These are phyloP conservation scores for Acanthurus lineatus DNA, from an alignment of 2,797 vertebrate genomes.

Conservation along the genomic window DNA sequence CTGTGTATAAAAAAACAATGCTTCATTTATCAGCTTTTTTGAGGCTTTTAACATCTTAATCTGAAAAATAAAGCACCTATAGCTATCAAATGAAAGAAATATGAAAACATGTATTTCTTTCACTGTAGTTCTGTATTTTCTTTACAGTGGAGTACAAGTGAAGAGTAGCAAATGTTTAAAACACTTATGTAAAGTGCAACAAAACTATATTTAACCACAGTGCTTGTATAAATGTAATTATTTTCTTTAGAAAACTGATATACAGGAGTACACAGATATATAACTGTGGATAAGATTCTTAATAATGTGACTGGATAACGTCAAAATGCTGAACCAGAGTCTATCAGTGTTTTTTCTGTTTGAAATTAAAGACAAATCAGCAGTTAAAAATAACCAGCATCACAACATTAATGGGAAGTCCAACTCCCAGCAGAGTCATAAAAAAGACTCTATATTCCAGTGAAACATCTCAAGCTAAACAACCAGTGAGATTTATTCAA, in stretches of 20 bases:
- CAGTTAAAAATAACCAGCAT: constrained; percentile 5
- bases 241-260: constrained; percentile 7
- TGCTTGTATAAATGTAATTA: no score
- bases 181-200: background rate
- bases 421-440: background rate
- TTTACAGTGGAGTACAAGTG: background rate
- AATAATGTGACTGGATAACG: background rate
- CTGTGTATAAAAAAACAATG: background rate
- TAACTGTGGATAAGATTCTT: background rate
- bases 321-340: constrained; percentile 3
- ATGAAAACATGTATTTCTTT: no score
- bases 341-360: background rate
- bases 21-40: background rate
- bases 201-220: background rate
- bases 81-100: background rate
- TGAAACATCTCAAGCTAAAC: background rate
- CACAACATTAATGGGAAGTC: background rate
- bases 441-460: constrained; percentile 8
- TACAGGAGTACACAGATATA: background rate
- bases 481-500: constrained; percentile 1
- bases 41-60: background rate
- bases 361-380: constrained; percentile 7
- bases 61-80: background rate
- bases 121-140: no score
- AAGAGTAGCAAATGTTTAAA: background rate